Evolutionary conservation across 2,888 invertebrate genomes (phyloP).

Genomic region (Andrena chrysosceles): DNA sequence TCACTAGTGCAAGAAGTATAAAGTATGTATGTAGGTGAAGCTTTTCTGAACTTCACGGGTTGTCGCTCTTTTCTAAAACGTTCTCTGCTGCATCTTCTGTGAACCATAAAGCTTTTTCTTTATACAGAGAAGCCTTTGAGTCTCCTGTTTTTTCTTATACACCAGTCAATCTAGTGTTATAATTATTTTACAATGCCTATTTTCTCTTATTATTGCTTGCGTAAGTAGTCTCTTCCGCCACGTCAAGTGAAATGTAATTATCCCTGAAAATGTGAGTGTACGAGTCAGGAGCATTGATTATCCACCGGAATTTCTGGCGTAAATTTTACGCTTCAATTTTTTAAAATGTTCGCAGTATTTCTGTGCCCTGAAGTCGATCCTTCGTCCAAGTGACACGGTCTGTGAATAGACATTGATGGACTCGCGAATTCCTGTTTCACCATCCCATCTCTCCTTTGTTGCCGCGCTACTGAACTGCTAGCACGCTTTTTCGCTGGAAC

Average conservation of each 20-base stretch:
- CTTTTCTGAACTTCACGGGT: not conserved
- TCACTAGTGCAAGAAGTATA: not conserved
- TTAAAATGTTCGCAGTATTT: conserved; percentile 11
- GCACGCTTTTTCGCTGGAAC: conserved; percentile 23
- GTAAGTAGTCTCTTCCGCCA: not conserved
- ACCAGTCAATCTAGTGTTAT: not conserved
- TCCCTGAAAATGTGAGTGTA: conserved; percentile 28
- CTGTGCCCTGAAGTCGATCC: conserved; percentile 9
- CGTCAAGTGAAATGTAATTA: conserved; percentile 11
- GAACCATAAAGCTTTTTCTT: not conserved
- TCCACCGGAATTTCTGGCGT: not conserved
- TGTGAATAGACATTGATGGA: conserved; percentile 22
- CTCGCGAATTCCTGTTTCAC: conserved; percentile 21
- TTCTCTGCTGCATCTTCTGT: not conserved
- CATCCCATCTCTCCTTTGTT: conserved; percentile 9
- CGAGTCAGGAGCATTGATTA: conserved; percentile 30
- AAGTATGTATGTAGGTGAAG: not conserved
- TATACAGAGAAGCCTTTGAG: not conserved
- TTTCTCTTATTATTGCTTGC: not conserved
- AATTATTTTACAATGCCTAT: conserved; percentile 9
- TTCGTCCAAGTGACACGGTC: not conserved
- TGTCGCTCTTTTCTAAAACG: not conserved
- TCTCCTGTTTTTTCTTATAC: not conserved
- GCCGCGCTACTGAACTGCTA: not conserved
- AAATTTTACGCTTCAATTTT: conserved; percentile 31